Conservation (phyloP, 2,888 invertebrate genomes). For the Drosophila mayaguana region DNA sequence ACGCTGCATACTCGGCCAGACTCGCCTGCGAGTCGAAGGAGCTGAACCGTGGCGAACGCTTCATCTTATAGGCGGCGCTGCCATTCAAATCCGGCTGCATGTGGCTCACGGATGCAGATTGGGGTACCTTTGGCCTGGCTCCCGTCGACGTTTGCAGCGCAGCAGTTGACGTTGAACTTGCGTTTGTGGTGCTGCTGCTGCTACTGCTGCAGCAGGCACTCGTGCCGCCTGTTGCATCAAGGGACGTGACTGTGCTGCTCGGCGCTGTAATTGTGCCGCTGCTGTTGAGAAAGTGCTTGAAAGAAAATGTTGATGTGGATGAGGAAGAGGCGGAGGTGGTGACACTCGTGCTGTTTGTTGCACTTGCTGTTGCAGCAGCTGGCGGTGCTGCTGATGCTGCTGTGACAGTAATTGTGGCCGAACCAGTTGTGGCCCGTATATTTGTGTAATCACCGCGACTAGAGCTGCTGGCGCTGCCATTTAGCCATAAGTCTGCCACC, state of each 20-base stretch:
- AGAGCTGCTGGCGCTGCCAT: constrained; percentile 31
- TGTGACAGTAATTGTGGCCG: constrained; percentile 12
- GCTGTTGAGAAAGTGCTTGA: constrained; percentile 92
- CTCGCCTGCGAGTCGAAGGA: constrained; percentile 85
- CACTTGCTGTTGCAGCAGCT: constrained; percentile 3
- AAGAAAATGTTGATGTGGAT: constrained; percentile 87
- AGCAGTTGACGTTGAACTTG: constrained; percentile 6
- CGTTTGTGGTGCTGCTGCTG: constrained; percentile 11
- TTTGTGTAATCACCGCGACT: constrained; percentile 75
- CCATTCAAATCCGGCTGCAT: constrained; percentile 69
- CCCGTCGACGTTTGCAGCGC: constrained; percentile 87
- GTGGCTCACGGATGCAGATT: constrained; percentile 81
- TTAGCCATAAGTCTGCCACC: constrained; percentile 78
- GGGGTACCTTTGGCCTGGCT: constrained; percentile 91
- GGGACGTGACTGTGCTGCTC: constrained; percentile 64
- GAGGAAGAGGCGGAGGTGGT: constrained; percentile 25
- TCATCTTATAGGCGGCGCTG: constrained; percentile 82
- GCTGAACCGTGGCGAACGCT: constrained; percentile 85
- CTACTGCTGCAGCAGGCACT: constrained; percentile 25
- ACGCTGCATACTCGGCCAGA: constrained; percentile 83
- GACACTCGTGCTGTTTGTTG: constrained; percentile 4
- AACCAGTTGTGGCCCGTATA: constrained; percentile 54
- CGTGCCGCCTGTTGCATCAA: constrained; percentile 47
- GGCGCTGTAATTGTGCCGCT: constrained; percentile 85
- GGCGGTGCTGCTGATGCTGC: constrained; percentile 3